Evolutionary conservation across 2,888 invertebrate species (phyloP).

Genomic region (Hydroisotoma schaefferi): DNA sequence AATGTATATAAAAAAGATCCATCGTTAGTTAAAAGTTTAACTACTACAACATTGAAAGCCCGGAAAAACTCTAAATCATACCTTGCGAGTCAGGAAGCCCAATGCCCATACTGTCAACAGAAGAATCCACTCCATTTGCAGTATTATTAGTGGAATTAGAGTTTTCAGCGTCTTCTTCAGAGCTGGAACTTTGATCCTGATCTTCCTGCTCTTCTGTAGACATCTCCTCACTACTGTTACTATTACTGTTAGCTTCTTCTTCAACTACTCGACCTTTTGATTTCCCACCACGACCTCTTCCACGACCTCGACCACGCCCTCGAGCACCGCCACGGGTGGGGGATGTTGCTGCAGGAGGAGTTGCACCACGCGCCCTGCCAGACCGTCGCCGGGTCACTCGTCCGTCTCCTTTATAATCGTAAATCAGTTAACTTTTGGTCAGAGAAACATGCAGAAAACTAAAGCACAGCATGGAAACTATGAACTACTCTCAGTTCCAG

Average conservation of each 20-base stretch:
- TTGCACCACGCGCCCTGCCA: not conserved
- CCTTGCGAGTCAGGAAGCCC: not conserved
- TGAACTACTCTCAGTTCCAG: too few relatives aligned
- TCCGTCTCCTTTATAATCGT: slow-evolving; percentile 1
- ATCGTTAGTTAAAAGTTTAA: not conserved
- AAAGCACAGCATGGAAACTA: too few relatives aligned
- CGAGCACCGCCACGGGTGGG: slow-evolving; percentile 1
- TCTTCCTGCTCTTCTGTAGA: slow-evolving; percentile 1
- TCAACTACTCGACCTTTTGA: not conserved
- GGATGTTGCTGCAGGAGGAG: not conserved
- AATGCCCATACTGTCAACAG: not conserved
- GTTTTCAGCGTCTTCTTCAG: not conserved
- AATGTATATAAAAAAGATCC: not conserved
- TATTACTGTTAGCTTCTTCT: not conserved
- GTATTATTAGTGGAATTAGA: slow-evolving; percentile 1
- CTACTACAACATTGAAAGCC: not conserved
- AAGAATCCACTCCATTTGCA: not conserved
- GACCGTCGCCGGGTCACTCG: not conserved
- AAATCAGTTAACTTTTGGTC: too few relatives aligned
- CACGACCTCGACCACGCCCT: not conserved
- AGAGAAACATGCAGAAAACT: too few relatives aligned
- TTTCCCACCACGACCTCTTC: not conserved
- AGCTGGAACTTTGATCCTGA: not conserved
- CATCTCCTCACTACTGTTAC: not conserved
- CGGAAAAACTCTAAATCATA: not conserved